These are phyloP conservation scores for Pristionchus exspectatus DNA, from an alignment of 2,888 invertebrate species.

Conservation along the genomic window DNA sequence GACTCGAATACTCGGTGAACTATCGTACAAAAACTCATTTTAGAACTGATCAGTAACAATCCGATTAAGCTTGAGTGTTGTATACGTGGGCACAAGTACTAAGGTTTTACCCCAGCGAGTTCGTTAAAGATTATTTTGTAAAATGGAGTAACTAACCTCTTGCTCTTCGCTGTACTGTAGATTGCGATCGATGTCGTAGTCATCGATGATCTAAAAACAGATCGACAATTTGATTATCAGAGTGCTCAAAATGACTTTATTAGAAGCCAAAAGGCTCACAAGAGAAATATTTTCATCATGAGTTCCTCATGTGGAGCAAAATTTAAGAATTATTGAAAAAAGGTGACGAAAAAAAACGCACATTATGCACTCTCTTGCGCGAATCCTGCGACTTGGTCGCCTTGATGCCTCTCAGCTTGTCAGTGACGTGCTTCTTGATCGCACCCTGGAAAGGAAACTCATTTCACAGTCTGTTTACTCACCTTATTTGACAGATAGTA, in stretches of 20 bases:
- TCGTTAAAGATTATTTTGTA: background rate
- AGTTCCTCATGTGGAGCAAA: no score
- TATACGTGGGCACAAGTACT: no score
- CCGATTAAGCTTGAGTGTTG: no score
- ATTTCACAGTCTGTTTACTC: no score
- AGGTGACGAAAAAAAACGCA: slow-evolving; percentile 53
- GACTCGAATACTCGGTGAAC: background rate
- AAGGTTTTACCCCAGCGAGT: no score
- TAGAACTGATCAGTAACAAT: no score
- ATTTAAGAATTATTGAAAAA: background rate
- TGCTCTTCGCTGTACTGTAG: slow-evolving; percentile 66
- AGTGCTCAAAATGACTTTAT: background rate
- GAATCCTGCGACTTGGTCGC: slow-evolving; percentile 60
- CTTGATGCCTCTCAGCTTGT: slow-evolving; percentile 65
- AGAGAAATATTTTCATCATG: background rate
- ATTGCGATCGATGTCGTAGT: slow-evolving; percentile 68
- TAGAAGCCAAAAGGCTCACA: background rate
- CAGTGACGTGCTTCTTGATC: slow-evolving; percentile 61
- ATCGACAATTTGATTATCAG: background rate
- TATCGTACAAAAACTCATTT: background rate
- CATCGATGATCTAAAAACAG: slow-evolving; percentile 68
- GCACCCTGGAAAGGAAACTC: background rate
- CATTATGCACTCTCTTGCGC: slow-evolving; percentile 61
- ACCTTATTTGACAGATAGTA: no score
- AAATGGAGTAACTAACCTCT: slow-evolving; percentile 53